Evolutionary conservation across 2,888 invertebrate species (phyloP).

Genomic region (Lycophotia porphyrea): DNA sequence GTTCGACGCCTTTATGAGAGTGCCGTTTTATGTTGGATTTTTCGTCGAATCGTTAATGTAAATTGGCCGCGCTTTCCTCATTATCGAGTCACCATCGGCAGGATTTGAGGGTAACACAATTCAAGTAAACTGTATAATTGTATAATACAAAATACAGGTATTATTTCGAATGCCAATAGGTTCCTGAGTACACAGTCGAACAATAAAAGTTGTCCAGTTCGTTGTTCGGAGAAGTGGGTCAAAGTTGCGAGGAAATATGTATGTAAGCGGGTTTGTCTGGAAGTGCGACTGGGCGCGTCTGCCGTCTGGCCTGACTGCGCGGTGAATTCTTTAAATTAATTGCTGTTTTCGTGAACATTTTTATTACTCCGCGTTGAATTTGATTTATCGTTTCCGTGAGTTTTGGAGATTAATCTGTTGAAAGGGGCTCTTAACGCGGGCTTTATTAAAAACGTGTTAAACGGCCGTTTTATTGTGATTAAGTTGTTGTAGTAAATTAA

Average conservation of each 20-base stretch:
- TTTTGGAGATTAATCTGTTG: slow-evolving; percentile 60
- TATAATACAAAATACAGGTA: slow-evolving; percentile 18
- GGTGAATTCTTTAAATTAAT: slow-evolving; percentile 71
- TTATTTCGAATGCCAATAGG: slow-evolving; percentile 38
- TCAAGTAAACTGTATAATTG: slow-evolving; percentile 3
- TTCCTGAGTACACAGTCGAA: slow-evolving; percentile 22
- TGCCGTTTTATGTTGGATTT: slow-evolving; percentile 69
- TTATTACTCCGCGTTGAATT: slow-evolving; percentile 63
- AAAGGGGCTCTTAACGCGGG: slow-evolving; percentile 33
- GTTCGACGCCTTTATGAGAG: slow-evolving; percentile 66
- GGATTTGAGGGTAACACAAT: slow-evolving; percentile 41
- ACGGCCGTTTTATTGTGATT: slow-evolving; percentile 55
- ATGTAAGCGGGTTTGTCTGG: slow-evolving; percentile 77
- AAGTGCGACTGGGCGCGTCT: slow-evolving; percentile 57
- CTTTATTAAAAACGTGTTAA: slow-evolving; percentile 64
- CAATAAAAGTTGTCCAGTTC: slow-evolving; percentile 79
- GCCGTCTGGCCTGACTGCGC: slow-evolving; percentile 62
- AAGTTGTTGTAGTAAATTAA: slow-evolving; percentile 19
- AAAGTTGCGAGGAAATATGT: slow-evolving; percentile 80
- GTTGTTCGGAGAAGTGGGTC: slow-evolving; percentile 81
- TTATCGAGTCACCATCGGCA: slow-evolving; percentile 66
- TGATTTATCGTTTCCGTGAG: slow-evolving; percentile 65
- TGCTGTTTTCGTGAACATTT: slow-evolving; percentile 65
- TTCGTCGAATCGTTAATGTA: slow-evolving; percentile 78
- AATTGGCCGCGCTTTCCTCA: slow-evolving; percentile 75